These are phyloP conservation scores for Psammodynastes pulverulentus DNA, from an alignment of 2,113 vertebrate species.

Conservation along the genomic window DNA sequence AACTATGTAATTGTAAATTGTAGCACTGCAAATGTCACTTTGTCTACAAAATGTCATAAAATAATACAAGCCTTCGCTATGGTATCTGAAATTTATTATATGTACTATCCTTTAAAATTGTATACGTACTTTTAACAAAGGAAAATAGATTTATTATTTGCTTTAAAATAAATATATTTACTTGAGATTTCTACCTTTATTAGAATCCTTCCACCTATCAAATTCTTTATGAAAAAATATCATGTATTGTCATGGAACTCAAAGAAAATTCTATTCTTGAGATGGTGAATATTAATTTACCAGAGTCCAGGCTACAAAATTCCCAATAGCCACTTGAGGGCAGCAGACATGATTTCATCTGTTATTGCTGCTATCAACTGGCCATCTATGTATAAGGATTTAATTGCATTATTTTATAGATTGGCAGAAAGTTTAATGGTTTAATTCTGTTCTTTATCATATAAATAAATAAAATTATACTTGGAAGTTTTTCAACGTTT, in stretches of 20 bases:
- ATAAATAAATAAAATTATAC: background rate
- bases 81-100: background rate
- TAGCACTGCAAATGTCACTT: background rate
- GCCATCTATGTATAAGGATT: background rate
- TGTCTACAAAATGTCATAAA: background rate
- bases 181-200: background rate
- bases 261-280: background rate
- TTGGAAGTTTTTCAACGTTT: background rate
- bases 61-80: background rate
- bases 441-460: background rate
- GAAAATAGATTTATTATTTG: background rate
- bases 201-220: too few species aligned
- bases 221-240: too few species aligned
- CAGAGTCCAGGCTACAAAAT: too few species aligned
- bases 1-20: background rate
- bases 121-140: background rate
- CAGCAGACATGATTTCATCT: too few species aligned
- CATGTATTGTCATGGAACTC: too few species aligned
- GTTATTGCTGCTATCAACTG: too few species aligned
- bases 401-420: conserved; percentile 1
- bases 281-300: background rate
- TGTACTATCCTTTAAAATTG: background rate
- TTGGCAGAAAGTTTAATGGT: background rate
- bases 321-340: too few species aligned
- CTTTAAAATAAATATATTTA: background rate